Conservation (phyloP, 2,113 vertebrate genomes). For the Anguilla rostrata region DNA sequence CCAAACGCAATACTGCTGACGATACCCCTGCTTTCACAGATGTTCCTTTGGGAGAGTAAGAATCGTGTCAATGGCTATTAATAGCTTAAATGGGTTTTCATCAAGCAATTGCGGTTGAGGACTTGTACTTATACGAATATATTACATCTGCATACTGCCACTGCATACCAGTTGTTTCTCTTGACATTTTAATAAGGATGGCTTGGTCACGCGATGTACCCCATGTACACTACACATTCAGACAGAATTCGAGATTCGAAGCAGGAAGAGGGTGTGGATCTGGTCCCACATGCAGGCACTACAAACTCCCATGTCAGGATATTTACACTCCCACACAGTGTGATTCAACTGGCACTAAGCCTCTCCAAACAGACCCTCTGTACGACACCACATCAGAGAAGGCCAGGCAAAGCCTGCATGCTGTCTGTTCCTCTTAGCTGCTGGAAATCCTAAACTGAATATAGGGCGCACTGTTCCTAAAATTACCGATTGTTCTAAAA, state of each 20-base stretch:
- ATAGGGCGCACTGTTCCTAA: neutral
- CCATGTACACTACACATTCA: neutral
- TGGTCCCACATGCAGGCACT: constrained; percentile 44
- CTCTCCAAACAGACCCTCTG: constrained; percentile 27
- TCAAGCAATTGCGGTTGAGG: no score
- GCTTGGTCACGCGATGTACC: constrained; percentile 23
- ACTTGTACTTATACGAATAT: neutral
- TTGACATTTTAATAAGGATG: constrained; percentile 9
- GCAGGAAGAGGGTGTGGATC: constrained; percentile 30
- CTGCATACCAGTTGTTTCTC: neutral
- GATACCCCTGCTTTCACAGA: no score
- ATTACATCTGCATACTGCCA: neutral
- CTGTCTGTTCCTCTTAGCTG: neutral
- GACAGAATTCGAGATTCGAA: constrained; percentile 16
- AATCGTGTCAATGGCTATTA: no score
- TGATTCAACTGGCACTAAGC: constrained; percentile 55
- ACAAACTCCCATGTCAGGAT: constrained; percentile 55
- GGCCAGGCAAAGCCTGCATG: constrained; percentile 20
- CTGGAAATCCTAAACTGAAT: neutral
- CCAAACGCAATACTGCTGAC: no score
- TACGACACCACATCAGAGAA: constrained; percentile 35
- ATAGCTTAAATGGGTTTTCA: no score
- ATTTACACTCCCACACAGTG: constrained; percentile 55
- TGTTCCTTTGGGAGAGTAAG: no score
- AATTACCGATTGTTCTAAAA: neutral